These are phyloP conservation scores for Panonychus citri DNA, from an alignment of 1,140 invertebrate genomes.

Conservation along the genomic window DNA sequence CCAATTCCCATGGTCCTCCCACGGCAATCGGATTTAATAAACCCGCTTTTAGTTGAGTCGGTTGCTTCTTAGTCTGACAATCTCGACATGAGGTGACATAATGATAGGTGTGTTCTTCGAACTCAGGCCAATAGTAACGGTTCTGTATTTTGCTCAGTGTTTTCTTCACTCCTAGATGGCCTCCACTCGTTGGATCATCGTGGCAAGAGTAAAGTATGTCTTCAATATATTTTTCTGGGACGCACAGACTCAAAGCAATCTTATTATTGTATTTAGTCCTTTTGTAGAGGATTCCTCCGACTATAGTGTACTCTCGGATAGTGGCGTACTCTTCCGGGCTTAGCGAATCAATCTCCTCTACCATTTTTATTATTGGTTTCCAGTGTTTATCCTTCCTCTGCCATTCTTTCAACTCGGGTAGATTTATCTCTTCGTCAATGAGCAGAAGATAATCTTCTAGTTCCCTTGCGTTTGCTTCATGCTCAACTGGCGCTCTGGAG, in stretches of 20 bases:
- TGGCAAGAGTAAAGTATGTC: not conserved
- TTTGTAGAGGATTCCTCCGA: too few relatives aligned
- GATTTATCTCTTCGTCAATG: not conserved
- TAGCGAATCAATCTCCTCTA: too few relatives aligned
- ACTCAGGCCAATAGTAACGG: constrained; percentile 1
- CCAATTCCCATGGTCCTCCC: constrained; percentile 11
- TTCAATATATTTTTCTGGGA: not conserved
- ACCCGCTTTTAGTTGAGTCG: not conserved
- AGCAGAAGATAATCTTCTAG: not conserved
- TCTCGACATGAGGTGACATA: not conserved
- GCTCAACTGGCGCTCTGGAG: not conserved
- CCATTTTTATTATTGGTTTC: too few relatives aligned
- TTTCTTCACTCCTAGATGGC: not conserved
- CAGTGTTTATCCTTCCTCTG: too few relatives aligned
- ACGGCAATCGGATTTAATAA: constrained; percentile 5
- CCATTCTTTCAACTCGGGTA: not conserved
- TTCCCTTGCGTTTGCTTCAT: not conserved
- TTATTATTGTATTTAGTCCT: too few relatives aligned
- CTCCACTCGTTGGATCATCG: constrained; percentile 3
- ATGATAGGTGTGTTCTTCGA: not conserved
- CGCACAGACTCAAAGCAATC: not conserved
- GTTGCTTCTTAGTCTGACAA: not conserved
- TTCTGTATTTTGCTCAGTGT: not conserved
- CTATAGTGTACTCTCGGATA: not conserved
- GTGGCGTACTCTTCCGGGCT: too few relatives aligned